phyloP scores from a whole-genome alignment of 1,140 invertebrate genomes.

The Ooceraea biroi region DNA sequence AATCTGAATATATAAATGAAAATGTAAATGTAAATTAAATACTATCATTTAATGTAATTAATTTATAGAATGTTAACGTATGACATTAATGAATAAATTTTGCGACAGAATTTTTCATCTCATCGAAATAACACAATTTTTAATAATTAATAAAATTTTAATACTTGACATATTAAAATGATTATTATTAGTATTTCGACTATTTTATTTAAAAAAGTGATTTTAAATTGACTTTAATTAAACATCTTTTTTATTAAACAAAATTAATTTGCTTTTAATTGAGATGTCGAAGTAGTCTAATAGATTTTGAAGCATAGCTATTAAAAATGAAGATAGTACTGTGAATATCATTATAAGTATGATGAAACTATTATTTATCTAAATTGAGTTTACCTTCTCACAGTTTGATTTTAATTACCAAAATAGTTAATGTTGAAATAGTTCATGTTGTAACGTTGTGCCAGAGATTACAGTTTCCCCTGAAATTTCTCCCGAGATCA shows the following conservation, averaged over 20 bases:
- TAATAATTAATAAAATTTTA: neutral
- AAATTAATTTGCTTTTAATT: slow-evolving; percentile 30
- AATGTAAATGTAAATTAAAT: neutral
- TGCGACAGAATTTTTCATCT: neutral
- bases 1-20: neutral
- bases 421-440: slow-evolving; percentile 20
- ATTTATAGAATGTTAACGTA: neutral
- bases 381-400: slow-evolving; percentile 11
- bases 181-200: neutral
- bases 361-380: slow-evolving; percentile 47
- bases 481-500: neutral
- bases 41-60: slow-evolving; percentile 5
- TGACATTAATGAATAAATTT: neutral
- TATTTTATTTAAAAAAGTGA: neutral
- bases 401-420: slow-evolving; percentile 26
- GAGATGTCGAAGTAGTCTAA: neutral
- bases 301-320: too few species aligned
- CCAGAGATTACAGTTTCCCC: neutral
- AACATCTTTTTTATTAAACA: neutral
- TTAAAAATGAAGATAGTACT: slow-evolving; percentile 16
- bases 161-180: neutral
- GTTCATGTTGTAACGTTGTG: neutral
- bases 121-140: neutral
- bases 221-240: neutral
- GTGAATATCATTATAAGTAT: neutral